A percentile compares a stretch with the other conserved stretches of the same genome.
phyloP scores from a whole-genome alignment of 2,797 vertebrate species.

The Eulemur rubriventer region DNA sequence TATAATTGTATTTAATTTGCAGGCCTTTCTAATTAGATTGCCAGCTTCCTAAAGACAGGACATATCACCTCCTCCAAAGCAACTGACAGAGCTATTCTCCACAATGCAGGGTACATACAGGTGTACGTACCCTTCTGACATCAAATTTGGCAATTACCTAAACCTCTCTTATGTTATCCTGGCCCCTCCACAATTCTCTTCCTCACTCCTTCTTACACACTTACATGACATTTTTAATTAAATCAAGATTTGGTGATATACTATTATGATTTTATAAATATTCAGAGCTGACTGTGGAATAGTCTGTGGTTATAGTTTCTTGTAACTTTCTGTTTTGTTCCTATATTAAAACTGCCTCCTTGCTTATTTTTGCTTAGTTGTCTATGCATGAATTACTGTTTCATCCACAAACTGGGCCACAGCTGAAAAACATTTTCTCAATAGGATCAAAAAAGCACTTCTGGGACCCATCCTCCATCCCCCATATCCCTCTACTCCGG shows the following conservation, averaged over 20 bases:
- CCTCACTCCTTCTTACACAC: not conserved
- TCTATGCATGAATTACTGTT: not conserved
- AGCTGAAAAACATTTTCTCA: not conserved
- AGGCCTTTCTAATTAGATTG: not conserved
- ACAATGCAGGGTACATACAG: not conserved
- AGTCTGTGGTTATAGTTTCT: not conserved
- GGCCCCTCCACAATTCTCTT: not conserved
- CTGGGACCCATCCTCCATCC: not conserved
- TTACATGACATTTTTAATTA: not conserved
- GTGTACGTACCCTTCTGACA: not conserved
- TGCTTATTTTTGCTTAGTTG: slow-evolving; percentile 3
- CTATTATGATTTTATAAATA: not conserved
- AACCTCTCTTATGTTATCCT: not conserved
- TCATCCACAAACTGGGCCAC: not conserved
- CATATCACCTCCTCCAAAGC: not conserved
- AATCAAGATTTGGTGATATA: not conserved
- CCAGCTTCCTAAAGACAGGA: not conserved
- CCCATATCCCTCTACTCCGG: not conserved
- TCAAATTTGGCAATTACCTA: not conserved
- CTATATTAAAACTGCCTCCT: not conserved
- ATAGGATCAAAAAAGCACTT: not conserved
- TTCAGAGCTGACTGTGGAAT: not conserved
- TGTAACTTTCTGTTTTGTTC: not conserved
- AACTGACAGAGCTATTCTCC: not conserved
- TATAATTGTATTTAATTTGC: not conserved